Evolutionary conservation across 2,113 vertebrate genomes (phyloP).

Genomic region (Camelus dromedarius): DNA sequence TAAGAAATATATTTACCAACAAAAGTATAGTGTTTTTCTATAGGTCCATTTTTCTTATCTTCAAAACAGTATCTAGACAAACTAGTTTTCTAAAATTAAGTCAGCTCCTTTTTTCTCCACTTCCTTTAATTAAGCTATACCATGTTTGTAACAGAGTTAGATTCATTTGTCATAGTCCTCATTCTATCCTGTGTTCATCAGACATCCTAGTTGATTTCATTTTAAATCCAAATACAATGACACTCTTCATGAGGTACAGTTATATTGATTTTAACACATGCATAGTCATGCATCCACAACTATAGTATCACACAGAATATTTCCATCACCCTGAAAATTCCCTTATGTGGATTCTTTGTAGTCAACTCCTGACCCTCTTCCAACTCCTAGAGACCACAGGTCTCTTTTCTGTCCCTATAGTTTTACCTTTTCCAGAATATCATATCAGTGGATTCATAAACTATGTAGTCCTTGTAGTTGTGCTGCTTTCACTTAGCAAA

Average conservation of each 20-base stretch:
- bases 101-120: not conserved
- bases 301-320: not conserved
- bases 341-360: not conserved
- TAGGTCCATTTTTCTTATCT: not conserved
- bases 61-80: conserved; percentile 5
- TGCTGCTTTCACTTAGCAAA: conserved; percentile 18
- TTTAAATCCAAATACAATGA: not conserved
- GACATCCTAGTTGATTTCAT: not conserved
- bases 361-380: not conserved
- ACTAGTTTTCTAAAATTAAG: conserved; percentile 30
- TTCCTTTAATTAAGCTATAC: not conserved
- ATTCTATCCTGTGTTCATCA: not conserved
- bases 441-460: not conserved
- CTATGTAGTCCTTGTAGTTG: not conserved
- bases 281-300: not conserved
- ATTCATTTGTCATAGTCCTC: not conserved
- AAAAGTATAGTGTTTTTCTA: not conserved
- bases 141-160: not conserved
- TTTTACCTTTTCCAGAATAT: not conserved
- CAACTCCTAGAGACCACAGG: not conserved
- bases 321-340: not conserved
- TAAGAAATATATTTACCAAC: conserved; percentile 22
- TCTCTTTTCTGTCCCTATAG: not conserved
- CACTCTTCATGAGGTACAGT: not conserved
- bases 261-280: conserved; percentile 4